phyloP scores from a whole-genome alignment of 1,140 invertebrate species.

The Scaptomyza pallida region DNA sequence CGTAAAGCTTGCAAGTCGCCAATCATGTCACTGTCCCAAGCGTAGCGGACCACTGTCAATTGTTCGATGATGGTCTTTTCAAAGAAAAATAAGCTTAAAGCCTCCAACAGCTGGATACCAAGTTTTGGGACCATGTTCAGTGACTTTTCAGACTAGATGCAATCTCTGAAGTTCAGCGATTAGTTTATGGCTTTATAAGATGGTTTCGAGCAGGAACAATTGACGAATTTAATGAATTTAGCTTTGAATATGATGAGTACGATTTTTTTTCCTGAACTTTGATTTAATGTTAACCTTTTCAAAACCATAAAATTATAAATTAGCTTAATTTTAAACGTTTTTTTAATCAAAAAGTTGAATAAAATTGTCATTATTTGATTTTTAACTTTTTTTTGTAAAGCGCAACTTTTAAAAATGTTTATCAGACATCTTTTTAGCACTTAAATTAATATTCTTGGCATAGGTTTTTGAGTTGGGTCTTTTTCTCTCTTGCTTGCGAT shows the following conservation, averaged over 20 bases:
- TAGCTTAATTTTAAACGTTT: too few relatives aligned
- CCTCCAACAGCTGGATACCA: constrained; percentile 4
- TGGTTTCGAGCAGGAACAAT: background rate
- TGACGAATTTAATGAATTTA: background rate
- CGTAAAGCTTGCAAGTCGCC: constrained; percentile 64
- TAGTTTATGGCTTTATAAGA: background rate
- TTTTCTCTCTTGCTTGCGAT: background rate
- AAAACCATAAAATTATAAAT: too few relatives aligned
- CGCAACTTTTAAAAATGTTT: background rate
- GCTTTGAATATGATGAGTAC: too few relatives aligned
- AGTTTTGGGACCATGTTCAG: constrained; percentile 27
- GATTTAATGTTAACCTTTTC: too few relatives aligned
- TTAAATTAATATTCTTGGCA: background rate
- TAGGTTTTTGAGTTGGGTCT: background rate
- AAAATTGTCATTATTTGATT: too few relatives aligned
- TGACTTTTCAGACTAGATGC: background rate
- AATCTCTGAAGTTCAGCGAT: background rate
- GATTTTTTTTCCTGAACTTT: too few relatives aligned
- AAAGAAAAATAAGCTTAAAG: background rate
- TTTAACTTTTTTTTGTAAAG: too few relatives aligned
- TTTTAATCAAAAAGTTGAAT: too few relatives aligned
- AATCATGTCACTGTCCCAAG: constrained; percentile 72
- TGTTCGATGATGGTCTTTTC: constrained; percentile 43
- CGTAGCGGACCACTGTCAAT: constrained; percentile 70
- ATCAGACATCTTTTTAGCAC: background rate